phyloP scores from a whole-genome alignment of 2,113 vertebrate genomes.

The Equus przewalskii region DNA sequence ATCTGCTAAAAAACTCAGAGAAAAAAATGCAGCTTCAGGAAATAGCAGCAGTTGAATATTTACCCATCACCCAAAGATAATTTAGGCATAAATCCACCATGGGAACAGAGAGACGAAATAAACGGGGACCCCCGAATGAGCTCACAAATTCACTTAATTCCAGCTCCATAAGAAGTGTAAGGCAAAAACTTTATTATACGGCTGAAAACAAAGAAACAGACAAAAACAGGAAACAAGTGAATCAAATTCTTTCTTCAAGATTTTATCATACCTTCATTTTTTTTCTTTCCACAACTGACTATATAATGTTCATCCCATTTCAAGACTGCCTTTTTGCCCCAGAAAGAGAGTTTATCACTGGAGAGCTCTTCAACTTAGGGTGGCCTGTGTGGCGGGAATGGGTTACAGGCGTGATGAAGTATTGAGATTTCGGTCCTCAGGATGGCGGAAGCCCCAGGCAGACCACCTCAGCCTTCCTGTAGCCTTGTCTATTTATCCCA shows the following conservation, averaged over 20 bases:
- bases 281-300: not conserved
- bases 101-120: slow-evolving; percentile 29
- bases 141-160: not conserved
- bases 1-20: slow-evolving; percentile 2
- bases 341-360: not conserved
- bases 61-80: not conserved
- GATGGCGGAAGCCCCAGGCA: not conserved
- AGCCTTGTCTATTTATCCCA: not conserved
- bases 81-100: not conserved
- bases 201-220: not conserved
- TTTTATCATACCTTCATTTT: not conserved
- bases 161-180: not conserved
- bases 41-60: not conserved
- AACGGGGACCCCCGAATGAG: not conserved
- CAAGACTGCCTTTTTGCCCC: not conserved
- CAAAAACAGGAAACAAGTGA: not conserved
- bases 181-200: not conserved
- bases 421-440: not conserved
- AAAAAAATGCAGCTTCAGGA: not conserved
- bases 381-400: fast-evolving
- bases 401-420: not conserved
- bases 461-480: not conserved
- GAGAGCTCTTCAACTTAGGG: not conserved
- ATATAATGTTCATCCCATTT: not conserved
- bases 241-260: not conserved